These are phyloP conservation scores for Melanotaenia duboulayi DNA, from an alignment of 2,113 vertebrate species.

Conservation along the genomic window DNA sequence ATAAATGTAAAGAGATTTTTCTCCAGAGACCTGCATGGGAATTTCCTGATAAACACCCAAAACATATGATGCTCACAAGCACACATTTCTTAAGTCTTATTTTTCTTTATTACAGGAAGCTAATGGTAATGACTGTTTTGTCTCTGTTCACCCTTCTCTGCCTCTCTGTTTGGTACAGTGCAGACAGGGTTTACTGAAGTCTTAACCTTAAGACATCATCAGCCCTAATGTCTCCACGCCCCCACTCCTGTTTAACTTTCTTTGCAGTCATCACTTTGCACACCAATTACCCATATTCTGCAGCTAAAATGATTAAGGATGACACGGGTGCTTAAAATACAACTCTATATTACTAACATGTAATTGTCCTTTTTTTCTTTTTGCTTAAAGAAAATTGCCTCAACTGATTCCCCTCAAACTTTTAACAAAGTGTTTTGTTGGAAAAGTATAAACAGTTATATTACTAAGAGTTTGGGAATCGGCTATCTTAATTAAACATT, in stretches of 20 bases:
- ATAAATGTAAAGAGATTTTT: conserved; percentile 38
- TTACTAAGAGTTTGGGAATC: conserved; percentile 18
- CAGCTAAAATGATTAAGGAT: conserved; percentile 38
- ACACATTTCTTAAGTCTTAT: conserved; percentile 27
- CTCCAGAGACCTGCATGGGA: conserved; percentile 30
- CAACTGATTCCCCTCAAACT: conserved; percentile 8
- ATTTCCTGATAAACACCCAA: conserved; percentile 43
- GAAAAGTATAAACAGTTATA: background rate
- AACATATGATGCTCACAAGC: conserved; percentile 32
- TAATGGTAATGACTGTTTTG: conserved; percentile 78
- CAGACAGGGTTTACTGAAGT: conserved; percentile 64
- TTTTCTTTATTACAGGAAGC: conserved; percentile 54
- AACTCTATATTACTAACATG: conserved; percentile 18
- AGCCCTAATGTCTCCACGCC: conserved; percentile 65
- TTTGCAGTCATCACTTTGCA: conserved; percentile 61
- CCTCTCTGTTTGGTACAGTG: conserved; percentile 55
- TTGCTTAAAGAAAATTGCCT: background rate
- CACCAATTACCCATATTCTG: conserved; percentile 57
- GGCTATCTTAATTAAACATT: conserved; percentile 12
- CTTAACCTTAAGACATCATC: conserved; percentile 70
- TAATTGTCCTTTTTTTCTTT: background rate
- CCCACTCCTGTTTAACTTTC: conserved; percentile 48
- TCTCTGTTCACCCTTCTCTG: conserved; percentile 60
- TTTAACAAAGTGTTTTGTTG: background rate
- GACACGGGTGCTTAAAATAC: conserved; percentile 18